Conservation (phyloP, 1,140 invertebrate species). For the Mylabris phalerata region DNA sequence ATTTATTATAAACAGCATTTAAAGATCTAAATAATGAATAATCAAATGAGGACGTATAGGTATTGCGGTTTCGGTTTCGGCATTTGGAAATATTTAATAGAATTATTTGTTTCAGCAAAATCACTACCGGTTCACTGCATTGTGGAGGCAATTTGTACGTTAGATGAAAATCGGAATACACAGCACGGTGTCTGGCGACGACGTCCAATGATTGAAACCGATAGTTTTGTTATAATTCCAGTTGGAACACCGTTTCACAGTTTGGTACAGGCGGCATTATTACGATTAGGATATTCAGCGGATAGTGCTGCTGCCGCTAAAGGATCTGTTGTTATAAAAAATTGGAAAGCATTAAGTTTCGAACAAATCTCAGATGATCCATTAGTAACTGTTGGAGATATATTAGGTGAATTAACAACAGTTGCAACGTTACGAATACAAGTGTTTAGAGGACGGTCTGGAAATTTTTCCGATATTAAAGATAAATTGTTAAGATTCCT, state of each 20-base stretch:
- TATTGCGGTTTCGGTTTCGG: too few relatives aligned
- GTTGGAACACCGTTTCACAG: conserved; percentile 81
- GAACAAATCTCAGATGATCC: conserved; percentile 84
- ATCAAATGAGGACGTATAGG: neutral
- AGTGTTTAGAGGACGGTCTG: conserved; percentile 72
- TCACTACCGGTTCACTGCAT: conserved; percentile 89
- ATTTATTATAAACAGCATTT: neutral
- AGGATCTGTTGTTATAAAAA: conserved; percentile 84
- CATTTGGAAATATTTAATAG: neutral
- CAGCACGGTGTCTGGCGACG: conserved; percentile 50
- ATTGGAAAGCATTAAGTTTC: conserved; percentile 87
- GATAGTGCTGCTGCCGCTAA: conserved; percentile 68
- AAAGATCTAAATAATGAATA: neutral
- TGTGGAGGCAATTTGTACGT: conserved; percentile 69
- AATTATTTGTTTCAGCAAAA: conserved; percentile 61
- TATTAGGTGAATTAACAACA: conserved; percentile 84
- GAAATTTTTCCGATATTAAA: conserved; percentile 77
- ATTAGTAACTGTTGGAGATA: conserved; percentile 81
- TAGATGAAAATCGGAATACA: conserved; percentile 53
- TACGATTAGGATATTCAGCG: conserved; percentile 70
- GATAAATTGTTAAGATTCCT: conserved; percentile 86
- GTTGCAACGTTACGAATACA: conserved; percentile 85
- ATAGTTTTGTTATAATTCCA: conserved; percentile 90
- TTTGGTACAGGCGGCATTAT: conserved; percentile 68
- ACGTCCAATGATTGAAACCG: conserved; percentile 70